phyloP scores from a whole-genome alignment of 2,888 invertebrate species.

The Timema cristinae region DNA sequence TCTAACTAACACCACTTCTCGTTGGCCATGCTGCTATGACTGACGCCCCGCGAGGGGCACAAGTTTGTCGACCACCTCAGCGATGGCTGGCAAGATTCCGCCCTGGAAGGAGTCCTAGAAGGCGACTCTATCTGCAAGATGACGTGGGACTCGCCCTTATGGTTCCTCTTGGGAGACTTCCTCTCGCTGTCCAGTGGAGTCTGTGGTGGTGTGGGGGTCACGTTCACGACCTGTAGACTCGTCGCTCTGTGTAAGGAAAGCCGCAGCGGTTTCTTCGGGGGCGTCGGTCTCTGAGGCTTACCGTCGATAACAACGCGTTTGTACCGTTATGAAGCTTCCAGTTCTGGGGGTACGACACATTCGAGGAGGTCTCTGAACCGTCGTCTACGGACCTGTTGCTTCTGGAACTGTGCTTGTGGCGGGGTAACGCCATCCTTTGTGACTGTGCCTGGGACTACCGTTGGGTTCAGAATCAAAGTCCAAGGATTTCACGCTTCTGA shows the following conservation, averaged over 20 bases:
- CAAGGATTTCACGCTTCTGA: slow-evolving; percentile 64
- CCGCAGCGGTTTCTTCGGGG: slow-evolving; percentile 80
- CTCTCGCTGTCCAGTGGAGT: slow-evolving; percentile 30
- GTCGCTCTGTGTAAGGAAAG: slow-evolving; percentile 78
- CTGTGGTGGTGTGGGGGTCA: slow-evolving; percentile 39
- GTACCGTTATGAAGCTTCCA: slow-evolving; percentile 46
- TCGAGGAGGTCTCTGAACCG: slow-evolving; percentile 55
- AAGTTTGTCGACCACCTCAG: slow-evolving; percentile 23
- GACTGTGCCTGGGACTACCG: slow-evolving; percentile 37
- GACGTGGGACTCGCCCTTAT: slow-evolving; percentile 49
- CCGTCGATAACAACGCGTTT: slow-evolving; percentile 33
- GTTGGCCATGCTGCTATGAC: no score
- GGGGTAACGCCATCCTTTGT: slow-evolving; percentile 19
- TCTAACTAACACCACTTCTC: no score
- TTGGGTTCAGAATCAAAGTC: slow-evolving; percentile 75
- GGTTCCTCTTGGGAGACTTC: slow-evolving; percentile 59
- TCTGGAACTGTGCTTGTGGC: slow-evolving; percentile 12
- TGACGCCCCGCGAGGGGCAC: no score
- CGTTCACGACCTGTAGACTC: slow-evolving; percentile 70
- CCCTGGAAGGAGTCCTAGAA: slow-evolving; percentile 40
- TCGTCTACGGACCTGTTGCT: slow-evolving; percentile 48
- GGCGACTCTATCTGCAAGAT: slow-evolving; percentile 25
- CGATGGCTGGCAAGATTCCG: slow-evolving; percentile 37
- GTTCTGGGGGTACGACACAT: slow-evolving; percentile 35
- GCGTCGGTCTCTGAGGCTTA: slow-evolving; percentile 56